Percentiles rank a stretch among this genome's conserved stretches.
phyloP scores from a whole-genome alignment of 2,888 invertebrate species.

The Euplexia lucipara region DNA sequence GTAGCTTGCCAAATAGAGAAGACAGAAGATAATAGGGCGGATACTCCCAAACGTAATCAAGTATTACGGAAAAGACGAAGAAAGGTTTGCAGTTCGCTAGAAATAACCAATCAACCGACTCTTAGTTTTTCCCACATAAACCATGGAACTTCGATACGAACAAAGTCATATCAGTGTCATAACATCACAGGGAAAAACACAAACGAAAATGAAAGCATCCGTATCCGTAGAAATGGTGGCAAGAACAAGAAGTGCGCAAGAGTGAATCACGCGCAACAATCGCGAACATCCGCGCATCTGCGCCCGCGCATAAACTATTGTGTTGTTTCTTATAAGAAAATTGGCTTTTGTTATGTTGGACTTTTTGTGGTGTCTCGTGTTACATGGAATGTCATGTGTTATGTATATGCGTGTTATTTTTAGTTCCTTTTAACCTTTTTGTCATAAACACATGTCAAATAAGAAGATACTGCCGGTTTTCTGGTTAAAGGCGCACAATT shows the following conservation, averaged over 20 bases:
- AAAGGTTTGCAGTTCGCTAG: neutral
- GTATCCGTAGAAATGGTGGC: conserved; percentile 64
- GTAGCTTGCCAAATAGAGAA: neutral
- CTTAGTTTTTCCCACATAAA: conserved; percentile 54
- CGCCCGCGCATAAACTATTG: conserved; percentile 60
- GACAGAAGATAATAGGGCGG: neutral
- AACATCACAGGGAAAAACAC: conserved; percentile 54
- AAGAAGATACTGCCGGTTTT: conserved; percentile 8
- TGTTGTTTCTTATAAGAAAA: conserved; percentile 61
- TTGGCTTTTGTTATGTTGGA: conserved; percentile 56
- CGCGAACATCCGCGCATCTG: conserved; percentile 68
- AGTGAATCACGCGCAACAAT: conserved; percentile 69
- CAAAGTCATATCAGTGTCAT: conserved; percentile 52
- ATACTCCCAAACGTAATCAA: too few relatives aligned
- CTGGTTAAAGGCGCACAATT: too few relatives aligned
- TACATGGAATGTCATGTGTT: conserved; percentile 54
- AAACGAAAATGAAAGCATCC: conserved; percentile 68
- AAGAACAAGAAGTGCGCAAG: conserved; percentile 65
- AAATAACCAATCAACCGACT: conserved; percentile 28
- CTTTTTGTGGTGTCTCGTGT: conserved; percentile 51
- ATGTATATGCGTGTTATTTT: conserved; percentile 23
- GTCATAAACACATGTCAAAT: conserved; percentile 1
- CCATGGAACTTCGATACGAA: conserved; percentile 39
- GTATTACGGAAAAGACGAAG: neutral
- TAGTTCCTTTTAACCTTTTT: conserved; percentile 43